Evolutionary conservation across 2,888 invertebrate genomes (phyloP).

Genomic region (Cerceris ruficornis): DNA sequence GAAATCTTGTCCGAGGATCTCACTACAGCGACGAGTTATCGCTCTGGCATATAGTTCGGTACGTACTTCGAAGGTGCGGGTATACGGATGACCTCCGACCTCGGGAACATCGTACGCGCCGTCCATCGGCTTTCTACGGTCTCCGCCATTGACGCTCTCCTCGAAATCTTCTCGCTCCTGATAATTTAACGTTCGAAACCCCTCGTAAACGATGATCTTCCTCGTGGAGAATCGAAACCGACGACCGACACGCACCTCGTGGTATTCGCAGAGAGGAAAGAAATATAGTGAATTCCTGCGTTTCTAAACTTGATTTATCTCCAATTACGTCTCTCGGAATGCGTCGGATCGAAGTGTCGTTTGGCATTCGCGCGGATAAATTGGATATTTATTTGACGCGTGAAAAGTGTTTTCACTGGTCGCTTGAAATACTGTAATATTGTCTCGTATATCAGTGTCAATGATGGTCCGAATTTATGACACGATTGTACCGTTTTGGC

Average conservation of each 20-base stretch:
- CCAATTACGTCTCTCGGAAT: too few species aligned
- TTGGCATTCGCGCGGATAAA: too few species aligned
- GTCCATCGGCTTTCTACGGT: constrained; percentile 17
- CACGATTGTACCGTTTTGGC: too few species aligned
- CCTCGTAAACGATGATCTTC: constrained; percentile 25
- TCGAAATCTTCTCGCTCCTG: constrained; percentile 21
- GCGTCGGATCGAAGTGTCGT: too few species aligned
- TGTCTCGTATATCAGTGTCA: too few species aligned
- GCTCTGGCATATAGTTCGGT: constrained; percentile 14
- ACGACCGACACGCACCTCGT: neutral
- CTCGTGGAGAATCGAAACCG: neutral
- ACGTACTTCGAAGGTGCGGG: constrained; percentile 14
- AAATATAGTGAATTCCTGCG: too few species aligned
- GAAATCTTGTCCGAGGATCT: constrained; percentile 8
- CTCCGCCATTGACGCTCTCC: constrained; percentile 17
- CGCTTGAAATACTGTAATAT: too few species aligned
- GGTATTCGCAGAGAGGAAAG: neutral
- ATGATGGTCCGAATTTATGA: too few species aligned
- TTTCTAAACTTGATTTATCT: too few species aligned
- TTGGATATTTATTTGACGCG: too few species aligned
- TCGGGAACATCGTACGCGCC: constrained; percentile 10
- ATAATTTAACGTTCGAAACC: constrained; percentile 7
- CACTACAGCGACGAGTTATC: constrained; percentile 26
- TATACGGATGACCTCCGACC: constrained; percentile 23
- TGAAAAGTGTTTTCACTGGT: too few species aligned